Conservation (phyloP, 2,797 vertebrate genomes). For the Lycodopsis pacificus region DNA sequence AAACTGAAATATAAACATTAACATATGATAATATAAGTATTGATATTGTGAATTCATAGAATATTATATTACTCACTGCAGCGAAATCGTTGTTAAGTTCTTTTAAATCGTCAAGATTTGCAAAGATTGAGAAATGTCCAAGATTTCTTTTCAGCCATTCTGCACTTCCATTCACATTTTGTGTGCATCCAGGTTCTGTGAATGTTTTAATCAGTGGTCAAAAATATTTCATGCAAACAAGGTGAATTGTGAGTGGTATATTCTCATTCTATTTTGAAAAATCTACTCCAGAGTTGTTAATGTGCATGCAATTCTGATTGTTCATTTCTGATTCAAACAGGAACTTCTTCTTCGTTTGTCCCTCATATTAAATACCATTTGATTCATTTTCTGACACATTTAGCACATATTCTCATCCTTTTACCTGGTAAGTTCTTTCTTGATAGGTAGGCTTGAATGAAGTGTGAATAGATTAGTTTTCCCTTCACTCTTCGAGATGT, state of each 20-base stretch:
- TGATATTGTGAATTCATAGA: not conserved
- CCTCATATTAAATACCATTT: not conserved
- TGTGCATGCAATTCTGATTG: not conserved
- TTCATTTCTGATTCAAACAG: not conserved
- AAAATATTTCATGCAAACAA: not conserved
- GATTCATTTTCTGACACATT: not conserved
- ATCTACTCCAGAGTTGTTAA: not conserved
- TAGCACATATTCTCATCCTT: not conserved
- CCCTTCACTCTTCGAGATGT: not conserved
- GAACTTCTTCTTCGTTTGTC: not conserved
- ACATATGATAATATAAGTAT: not conserved
- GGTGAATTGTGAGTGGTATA: not conserved
- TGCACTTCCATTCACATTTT: conserved; percentile 33
- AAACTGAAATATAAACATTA: too few species aligned
- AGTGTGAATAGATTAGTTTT: conserved; percentile 42
- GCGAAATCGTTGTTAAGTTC: conserved; percentile 36
- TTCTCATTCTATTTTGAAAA: not conserved
- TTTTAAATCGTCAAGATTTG: conserved; percentile 41
- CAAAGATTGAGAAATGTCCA: conserved; percentile 38
- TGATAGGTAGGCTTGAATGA: conserved; percentile 54
- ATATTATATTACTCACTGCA: conserved; percentile 17
- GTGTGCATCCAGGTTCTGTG: conserved; percentile 43
- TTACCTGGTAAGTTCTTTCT: conserved; percentile 54
- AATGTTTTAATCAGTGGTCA: not conserved
- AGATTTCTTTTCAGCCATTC: conserved; percentile 58